phyloP scores from a whole-genome alignment of 2,113 vertebrate genomes.

The Struthidea cinerea region DNA sequence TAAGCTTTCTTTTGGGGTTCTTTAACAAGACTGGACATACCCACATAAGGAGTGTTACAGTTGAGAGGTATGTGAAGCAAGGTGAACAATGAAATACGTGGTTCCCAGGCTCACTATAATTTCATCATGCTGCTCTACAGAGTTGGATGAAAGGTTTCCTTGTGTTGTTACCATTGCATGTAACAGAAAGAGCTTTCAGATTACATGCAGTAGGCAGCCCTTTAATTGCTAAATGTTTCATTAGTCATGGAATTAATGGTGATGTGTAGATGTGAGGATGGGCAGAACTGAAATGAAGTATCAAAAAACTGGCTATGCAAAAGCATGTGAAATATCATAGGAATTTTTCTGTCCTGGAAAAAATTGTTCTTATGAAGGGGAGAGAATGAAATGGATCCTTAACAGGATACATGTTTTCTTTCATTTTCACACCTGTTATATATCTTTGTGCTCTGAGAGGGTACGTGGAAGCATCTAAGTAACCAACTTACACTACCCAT shows the following conservation, averaged over 20 bases:
- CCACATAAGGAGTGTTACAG: background rate
- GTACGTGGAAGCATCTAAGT: background rate
- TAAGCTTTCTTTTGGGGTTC: background rate
- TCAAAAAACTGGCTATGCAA: background rate
- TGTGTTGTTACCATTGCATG: background rate
- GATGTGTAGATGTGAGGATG: background rate
- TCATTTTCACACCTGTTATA: background rate
- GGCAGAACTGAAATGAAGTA: background rate
- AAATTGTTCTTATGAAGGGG: background rate
- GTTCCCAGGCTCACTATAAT: background rate
- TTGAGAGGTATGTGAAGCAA: background rate
- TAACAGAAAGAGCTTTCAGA: background rate
- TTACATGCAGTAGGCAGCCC: background rate
- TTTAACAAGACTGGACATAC: background rate
- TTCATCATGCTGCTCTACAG: background rate
- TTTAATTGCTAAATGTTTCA: background rate
- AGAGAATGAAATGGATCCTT: background rate
- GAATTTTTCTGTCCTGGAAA: background rate
- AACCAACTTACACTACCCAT: background rate
- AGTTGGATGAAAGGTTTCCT: background rate
- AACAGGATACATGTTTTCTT: background rate
- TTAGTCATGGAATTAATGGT: background rate
- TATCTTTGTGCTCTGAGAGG: background rate
- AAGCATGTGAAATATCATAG: background rate
- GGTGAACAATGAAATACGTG: background rate